Evolutionary conservation across 2,797 vertebrate species (phyloP).

Genomic region (Cheirogaleus major): DNA sequence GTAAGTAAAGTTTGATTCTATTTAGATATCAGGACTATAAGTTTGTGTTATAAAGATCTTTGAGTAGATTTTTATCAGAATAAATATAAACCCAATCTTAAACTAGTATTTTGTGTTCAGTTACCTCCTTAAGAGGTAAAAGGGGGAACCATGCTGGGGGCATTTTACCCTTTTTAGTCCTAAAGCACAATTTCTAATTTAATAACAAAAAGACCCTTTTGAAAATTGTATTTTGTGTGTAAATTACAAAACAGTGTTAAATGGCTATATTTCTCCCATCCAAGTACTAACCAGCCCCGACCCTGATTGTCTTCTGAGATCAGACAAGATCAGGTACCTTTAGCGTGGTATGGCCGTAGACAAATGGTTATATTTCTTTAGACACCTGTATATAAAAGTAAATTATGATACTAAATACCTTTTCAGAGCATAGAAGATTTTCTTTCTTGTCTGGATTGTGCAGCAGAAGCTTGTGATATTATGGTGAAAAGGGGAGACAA

Average conservation of each 20-base stretch:
- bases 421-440: conserved; percentile 94
- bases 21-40: not conserved
- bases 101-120: not conserved
- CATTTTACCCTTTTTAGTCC: not conserved
- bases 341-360: too few relatives aligned
- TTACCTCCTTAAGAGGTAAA: not conserved
- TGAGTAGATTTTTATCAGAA: not conserved
- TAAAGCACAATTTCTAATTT: conserved; percentile 32
- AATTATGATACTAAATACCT: conserved; percentile 48
- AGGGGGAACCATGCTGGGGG: not conserved
- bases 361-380: not conserved
- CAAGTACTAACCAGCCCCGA: too few relatives aligned
- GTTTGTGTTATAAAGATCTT: not conserved
- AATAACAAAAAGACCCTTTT: not conserved
- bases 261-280: not conserved
- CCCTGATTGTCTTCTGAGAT: too few relatives aligned
- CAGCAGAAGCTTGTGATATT: conserved; percentile 93
- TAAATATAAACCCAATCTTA: not conserved
- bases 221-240: not conserved
- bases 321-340: too few relatives aligned
- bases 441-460: conserved; percentile 90
- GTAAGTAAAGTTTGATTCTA: conserved; percentile 83
- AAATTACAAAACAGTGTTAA: conserved; percentile 13
- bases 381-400: not conserved
- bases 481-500: conserved; percentile 97